Evolutionary conservation across 35 echinoderm and acorn worm species (phyloP).

Genomic region (Apostichopus californicus): DNA sequence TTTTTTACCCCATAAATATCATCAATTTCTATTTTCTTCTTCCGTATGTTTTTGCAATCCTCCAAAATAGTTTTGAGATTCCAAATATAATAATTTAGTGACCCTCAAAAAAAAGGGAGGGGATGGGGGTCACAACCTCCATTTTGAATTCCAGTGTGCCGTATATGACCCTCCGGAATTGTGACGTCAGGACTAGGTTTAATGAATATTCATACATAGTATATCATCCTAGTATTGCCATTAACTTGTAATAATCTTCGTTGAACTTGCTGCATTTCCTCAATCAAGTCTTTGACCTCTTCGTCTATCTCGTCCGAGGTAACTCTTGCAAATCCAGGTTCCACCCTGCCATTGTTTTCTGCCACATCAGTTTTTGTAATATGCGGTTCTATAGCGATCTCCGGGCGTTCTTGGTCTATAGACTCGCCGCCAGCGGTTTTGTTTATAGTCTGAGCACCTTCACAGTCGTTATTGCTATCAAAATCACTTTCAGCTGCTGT

Average conservation of each 20-base stretch:
- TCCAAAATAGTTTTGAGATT: too few relatives aligned
- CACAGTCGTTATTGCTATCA: conserved; percentile 38
- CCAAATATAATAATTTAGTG: too few relatives aligned
- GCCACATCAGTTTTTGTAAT: background rate
- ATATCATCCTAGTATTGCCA: conserved; percentile 89
- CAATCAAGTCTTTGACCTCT: conserved; percentile 62
- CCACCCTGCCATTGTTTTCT: background rate
- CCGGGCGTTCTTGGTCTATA: background rate
- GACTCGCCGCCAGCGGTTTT: background rate
- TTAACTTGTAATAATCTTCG: conserved; percentile 79
- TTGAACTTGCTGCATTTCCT: conserved; percentile 86
- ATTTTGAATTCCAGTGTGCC: too few relatives aligned
- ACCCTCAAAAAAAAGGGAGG: too few relatives aligned
- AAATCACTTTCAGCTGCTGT: conserved; percentile 66
- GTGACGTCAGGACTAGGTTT: background rate
- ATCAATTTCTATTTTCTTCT: too few relatives aligned
- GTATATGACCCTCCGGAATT: too few relatives aligned
- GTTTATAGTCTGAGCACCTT: conserved; percentile 13
- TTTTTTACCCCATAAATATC: too few relatives aligned
- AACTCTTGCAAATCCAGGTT: conserved; percentile 25
- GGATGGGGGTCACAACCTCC: too few relatives aligned
- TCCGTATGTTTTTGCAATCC: too few relatives aligned
- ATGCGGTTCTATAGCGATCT: conserved; percentile 27
- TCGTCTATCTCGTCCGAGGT: conserved; percentile 54
- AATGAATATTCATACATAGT: conserved; percentile 78